A percentile compares a stretch with the other conserved stretches of the same genome.
phyloP scores from a whole-genome alignment of 2,113 vertebrate species.

The Dicaeum eximium region DNA sequence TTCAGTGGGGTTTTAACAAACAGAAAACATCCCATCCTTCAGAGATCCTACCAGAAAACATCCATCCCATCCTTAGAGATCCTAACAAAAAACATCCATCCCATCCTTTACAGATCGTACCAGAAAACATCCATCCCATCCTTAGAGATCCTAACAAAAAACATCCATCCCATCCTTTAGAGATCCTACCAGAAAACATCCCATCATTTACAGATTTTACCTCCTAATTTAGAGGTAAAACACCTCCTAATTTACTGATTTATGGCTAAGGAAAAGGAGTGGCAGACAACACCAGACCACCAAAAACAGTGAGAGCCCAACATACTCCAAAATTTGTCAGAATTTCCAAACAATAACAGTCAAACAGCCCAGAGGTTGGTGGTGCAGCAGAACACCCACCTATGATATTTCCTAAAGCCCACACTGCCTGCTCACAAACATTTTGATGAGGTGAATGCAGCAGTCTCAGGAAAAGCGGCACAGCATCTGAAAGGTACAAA shows the following conservation, averaged over 20 bases:
- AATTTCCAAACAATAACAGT: background rate
- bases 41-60: rapidly evolving
- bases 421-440: conserved; percentile 97
- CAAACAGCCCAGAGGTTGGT: background rate
- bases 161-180: rapidly evolving
- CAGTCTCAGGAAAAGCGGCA: conserved; percentile 93
- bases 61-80: too few species aligned
- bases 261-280: background rate
- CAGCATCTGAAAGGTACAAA: conserved; percentile 82
- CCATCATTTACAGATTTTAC: background rate
- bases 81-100: background rate
- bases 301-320: rapidly evolving
- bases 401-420: conserved; percentile 98
- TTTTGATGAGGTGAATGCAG: conserved; percentile 95
- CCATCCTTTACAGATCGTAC: rapidly evolving
- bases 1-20: background rate
- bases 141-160: background rate
- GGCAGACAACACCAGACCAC: background rate
- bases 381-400: conserved; percentile 74
- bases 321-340: background rate
- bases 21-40: rapidly evolving
- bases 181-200: background rate
- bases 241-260: background rate
- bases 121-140: too few species aligned
- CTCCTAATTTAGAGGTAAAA: background rate